A percentile compares a stretch with the other conserved stretches of the same genome.
Conservation (phyloP, 1,140 invertebrate species). For the Orius insidiosus region DNA sequence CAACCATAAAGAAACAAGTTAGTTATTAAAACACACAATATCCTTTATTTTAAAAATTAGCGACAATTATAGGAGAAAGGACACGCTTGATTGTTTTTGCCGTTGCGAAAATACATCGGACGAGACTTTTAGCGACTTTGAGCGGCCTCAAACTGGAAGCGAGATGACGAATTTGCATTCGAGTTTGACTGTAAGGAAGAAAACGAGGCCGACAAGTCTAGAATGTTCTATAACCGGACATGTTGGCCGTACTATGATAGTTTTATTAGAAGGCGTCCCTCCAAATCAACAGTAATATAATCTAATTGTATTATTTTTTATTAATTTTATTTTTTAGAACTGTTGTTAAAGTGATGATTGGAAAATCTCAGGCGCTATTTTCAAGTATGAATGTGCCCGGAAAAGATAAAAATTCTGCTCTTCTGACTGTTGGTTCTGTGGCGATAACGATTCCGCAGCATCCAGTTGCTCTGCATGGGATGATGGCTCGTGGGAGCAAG, state of each 20-base stretch:
- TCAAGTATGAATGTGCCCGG: constrained; percentile 58
- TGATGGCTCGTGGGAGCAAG: constrained; percentile 89
- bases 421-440: constrained; percentile 73
- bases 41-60: no score
- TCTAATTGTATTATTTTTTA: constrained; percentile 15
- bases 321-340: constrained; percentile 38
- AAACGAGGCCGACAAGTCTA: constrained; percentile 43
- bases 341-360: constrained; percentile 81
- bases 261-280: constrained; percentile 72
- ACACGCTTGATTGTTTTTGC: constrained; percentile 60
- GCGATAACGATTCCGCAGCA: constrained; percentile 92
- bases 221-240: constrained; percentile 82
- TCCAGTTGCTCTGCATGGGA: constrained; percentile 86
- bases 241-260: constrained; percentile 80
- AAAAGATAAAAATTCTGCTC: constrained; percentile 72
- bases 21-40: no score
- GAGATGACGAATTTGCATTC: constrained; percentile 67
- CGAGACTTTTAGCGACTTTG: constrained; percentile 70
- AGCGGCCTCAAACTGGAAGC: constrained; percentile 85
- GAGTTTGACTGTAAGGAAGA: constrained; percentile 59
- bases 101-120: constrained; percentile 73
- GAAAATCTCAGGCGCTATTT: constrained; percentile 81
- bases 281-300: constrained; percentile 77
- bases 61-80: constrained; percentile 30
- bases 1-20: constrained; percentile 22